Conservation (phyloP, 2,797 vertebrate genomes). For the Gorsachius magnificus region DNA sequence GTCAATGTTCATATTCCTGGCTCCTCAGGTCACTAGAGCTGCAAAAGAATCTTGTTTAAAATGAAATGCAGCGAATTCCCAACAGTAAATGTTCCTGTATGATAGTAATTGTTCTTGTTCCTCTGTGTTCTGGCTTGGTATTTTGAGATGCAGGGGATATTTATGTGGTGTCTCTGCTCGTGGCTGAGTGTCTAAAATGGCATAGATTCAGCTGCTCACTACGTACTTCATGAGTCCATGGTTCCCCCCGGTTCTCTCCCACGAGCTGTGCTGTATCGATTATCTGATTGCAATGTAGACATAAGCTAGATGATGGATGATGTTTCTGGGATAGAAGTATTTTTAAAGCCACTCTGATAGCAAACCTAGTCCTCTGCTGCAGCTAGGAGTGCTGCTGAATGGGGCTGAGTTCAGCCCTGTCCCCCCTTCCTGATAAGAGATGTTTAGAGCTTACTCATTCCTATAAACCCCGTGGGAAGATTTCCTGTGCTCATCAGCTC, state of each 20-base stretch:
- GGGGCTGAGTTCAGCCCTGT: neutral
- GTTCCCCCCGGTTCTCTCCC: neutral
- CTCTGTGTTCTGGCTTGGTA: neutral
- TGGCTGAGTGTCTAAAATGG: neutral
- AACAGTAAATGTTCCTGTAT: neutral
- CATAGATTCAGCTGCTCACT: neutral
- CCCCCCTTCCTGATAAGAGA: neutral
- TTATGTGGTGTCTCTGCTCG: neutral
- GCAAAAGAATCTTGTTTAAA: constrained; percentile 40
- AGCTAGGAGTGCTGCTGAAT: neutral
- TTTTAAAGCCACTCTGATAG: neutral
- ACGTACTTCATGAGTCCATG: neutral
- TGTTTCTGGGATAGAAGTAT: neutral
- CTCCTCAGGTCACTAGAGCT: constrained; percentile 42
- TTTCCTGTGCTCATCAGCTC: neutral
- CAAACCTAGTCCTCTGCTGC: neutral
- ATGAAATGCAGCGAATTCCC: constrained; percentile 26
- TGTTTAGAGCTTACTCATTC: neutral
- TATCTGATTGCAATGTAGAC: neutral
- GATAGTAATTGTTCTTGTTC: neutral
- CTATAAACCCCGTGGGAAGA: neutral
- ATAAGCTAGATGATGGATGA: neutral
- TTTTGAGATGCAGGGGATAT: neutral
- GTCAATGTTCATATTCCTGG: constrained; percentile 37
- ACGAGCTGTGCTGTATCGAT: neutral